These are phyloP conservation scores for Sepioteuthis lessoniana DNA, from an alignment of 2,888 invertebrate genomes.

Conservation along the genomic window DNA sequence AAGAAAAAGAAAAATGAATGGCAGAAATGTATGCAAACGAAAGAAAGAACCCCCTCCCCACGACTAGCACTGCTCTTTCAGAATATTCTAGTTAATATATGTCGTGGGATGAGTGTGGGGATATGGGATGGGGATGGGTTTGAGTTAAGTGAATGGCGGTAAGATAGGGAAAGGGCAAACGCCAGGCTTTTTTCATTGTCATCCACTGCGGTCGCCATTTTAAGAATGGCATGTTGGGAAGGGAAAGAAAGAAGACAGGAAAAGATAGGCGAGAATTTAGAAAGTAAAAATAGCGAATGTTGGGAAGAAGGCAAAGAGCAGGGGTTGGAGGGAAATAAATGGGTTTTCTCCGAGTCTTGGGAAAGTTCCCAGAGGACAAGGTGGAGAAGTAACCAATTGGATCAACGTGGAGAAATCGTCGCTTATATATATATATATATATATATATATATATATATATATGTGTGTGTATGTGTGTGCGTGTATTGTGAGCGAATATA, in stretches of 20 bases:
- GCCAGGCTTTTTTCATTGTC: not conserved
- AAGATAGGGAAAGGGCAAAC: constrained; percentile 33
- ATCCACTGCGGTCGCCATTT: constrained; percentile 9
- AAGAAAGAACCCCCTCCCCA: not conserved
- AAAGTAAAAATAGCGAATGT: not conserved
- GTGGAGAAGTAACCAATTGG: not conserved
- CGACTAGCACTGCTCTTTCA: not conserved
- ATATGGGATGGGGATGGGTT: not conserved
- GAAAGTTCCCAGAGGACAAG: constrained; percentile 33
- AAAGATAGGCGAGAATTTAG: not conserved
- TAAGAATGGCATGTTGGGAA: constrained; percentile 20
- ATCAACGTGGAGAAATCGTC: not conserved
- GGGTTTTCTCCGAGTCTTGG: constrained; percentile 10
- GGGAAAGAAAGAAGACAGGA: not conserved
- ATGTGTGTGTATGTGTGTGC: not conserved
- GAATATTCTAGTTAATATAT: not conserved
- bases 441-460: not conserved
- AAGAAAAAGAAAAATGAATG: not conserved
- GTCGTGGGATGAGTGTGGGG: not conserved
- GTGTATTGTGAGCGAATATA: not conserved
- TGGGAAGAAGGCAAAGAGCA: not conserved
- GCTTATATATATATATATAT: not conserved
- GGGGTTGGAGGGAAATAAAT: constrained; percentile 7
- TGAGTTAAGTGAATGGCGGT: constrained; percentile 33
- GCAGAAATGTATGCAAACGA: not conserved